Base-by-base conservation (phyloP, 2,888 invertebrate species). In the Epirrita christyi region DNA sequence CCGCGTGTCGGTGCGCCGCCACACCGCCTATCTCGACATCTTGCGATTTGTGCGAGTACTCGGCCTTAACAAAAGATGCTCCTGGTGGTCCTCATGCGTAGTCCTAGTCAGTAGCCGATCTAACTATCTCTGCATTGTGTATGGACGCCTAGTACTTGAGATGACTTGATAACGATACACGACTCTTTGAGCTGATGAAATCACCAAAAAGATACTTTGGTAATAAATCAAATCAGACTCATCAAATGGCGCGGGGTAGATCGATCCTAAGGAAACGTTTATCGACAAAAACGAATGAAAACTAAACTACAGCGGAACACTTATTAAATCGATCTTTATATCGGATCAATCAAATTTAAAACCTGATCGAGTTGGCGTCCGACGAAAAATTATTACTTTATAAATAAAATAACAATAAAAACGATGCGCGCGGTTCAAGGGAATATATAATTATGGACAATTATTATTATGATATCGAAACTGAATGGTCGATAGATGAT, bases 401-500 rank as follows among this genome's bases (percentile, higher is more conserved):
- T 92, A 92, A 92, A 92, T 92, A 92, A 92, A 92, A 92, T 92
- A 92, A 90, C 91, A 92, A 92, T 92, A 92, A 92, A 91, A 92
- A 83, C 78, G 91, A 90, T 86, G 89, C 85, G 85, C 83, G 78
- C 73, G 77, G 84, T 84, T 85, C 85, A 86, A 85, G 88, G 86
- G 90, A 88, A 89, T 90, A 88, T 92, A 86, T 92, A 92, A 92
- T 92, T 92, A 92, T 89, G 92, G 88, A 88, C 91, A 92, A 92
- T 92, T 92, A 92, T 89, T 91, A 88, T 89, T 91, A 88, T 90
- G 88, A 91, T 90, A 86, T 81, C 85, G 85, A 87, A 86, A 86
- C 88, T 86, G 85, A 89, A 89, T 90, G 87, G 85, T 79, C 85
- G 88, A 89, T 90, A 90, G 91, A 91, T 89, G 91, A 90, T 90